Percentiles rank a stretch among this genome's conserved stretches.
These are phyloP conservation scores for Diprion similis DNA, from an alignment of 1,140 invertebrate genomes.

Conservation along the genomic window DNA sequence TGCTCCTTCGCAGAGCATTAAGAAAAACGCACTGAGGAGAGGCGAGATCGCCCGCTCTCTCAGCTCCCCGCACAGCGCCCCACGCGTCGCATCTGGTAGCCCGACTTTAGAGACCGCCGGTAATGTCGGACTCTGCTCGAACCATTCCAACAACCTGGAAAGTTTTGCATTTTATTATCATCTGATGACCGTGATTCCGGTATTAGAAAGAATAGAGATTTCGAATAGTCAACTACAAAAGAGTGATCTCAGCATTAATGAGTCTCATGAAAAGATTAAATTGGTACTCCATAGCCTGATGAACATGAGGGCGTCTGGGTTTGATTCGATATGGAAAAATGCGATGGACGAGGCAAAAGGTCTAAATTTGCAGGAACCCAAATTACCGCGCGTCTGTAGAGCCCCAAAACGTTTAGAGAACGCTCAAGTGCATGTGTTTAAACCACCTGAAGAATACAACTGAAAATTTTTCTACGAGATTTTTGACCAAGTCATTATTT, in stretches of 20 bases:
- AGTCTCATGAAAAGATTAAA: not conserved
- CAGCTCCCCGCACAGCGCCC: too few species aligned
- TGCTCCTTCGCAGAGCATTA: too few species aligned
- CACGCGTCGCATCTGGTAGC: too few species aligned
- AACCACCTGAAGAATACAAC: not conserved
- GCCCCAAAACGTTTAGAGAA: not conserved
- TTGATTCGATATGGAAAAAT: constrained; percentile 18
- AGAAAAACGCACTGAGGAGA: too few species aligned
- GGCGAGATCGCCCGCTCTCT: too few species aligned
- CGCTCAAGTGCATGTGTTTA: constrained; percentile 3
- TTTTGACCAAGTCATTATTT: constrained; percentile 13
- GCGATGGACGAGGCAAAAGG: not conserved
- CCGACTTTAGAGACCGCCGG: too few species aligned
- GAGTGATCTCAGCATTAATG: not conserved
- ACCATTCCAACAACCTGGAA: too few species aligned
- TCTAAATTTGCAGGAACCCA: constrained; percentile 1
- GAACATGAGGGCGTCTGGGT: constrained; percentile 10
- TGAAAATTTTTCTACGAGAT: not conserved
- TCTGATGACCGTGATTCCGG: constrained; percentile 18
- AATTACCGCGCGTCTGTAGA: not conserved
- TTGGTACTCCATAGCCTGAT: not conserved
- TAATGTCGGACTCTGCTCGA: too few species aligned
- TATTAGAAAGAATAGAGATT: constrained; percentile 21
- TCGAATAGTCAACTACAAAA: constrained; percentile 18
- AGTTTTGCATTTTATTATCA: constrained; percentile 20